A percentile compares a stretch with the other conserved stretches of the same genome.
These are phyloP conservation scores for Trichoplusia ni DNA, from an alignment of 1,140 invertebrate genomes.

Conservation along the genomic window DNA sequence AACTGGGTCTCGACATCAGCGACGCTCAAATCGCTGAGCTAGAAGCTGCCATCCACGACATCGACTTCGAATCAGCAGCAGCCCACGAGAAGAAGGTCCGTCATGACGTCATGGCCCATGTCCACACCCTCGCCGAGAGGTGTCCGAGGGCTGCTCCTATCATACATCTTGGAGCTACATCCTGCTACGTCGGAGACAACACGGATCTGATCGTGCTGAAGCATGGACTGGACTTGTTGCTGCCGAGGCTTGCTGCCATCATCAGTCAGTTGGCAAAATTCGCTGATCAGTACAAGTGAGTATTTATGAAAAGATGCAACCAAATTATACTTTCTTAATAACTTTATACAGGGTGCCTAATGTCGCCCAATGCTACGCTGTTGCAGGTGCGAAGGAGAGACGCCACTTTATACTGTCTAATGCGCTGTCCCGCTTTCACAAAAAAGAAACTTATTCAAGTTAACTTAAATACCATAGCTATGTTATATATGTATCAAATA, in stretches of 20 bases:
- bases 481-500: too few relatives aligned
- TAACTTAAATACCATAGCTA: too few relatives aligned
- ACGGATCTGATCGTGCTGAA: conserved; percentile 95
- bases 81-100: conserved; percentile 93
- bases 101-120: conserved; percentile 99
- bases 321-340: too few relatives aligned
- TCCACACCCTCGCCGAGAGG: conserved; percentile 93
- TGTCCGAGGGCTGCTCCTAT: conserved; percentile 97
- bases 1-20: conserved; percentile 93
- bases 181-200: conserved; percentile 99
- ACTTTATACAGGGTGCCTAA: too few relatives aligned
- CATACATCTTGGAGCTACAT: conserved; percentile 98
- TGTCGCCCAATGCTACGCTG: too few relatives aligned
- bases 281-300: conserved; percentile 88
- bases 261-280: conserved; percentile 91
- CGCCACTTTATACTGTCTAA: too few relatives aligned
- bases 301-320: not conserved
- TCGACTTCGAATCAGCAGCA: conserved; percentile 93
- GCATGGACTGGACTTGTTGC: conserved; percentile 93
- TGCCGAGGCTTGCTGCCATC: conserved; percentile 92
- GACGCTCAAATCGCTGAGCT: conserved; percentile 95
- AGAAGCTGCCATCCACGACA: conserved; percentile 89
- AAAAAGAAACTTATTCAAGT: too few relatives aligned
- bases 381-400: too few relatives aligned
- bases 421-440: too few relatives aligned